phyloP scores from a whole-genome alignment of 2,888 invertebrate genomes.

The Thelaira solivaga region DNA sequence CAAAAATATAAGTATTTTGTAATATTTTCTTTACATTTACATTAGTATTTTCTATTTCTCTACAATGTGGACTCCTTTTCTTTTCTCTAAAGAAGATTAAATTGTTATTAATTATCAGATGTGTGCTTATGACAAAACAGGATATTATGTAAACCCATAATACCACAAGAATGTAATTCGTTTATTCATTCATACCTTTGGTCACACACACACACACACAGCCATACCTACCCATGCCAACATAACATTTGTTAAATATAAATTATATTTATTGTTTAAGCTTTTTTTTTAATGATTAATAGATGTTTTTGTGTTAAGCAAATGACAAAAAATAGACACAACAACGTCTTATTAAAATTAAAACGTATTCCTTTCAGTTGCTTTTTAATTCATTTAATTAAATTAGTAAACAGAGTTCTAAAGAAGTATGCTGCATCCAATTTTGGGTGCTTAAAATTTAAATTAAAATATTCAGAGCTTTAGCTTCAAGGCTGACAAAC shows the following conservation, averaged over 20 bases:
- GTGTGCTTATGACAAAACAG: conserved; percentile 18
- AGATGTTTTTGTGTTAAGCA: not conserved
- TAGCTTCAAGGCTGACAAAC: no score
- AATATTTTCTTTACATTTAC: not conserved
- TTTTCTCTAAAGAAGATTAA: conserved; percentile 22
- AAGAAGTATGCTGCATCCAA: no score
- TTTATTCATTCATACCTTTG: no score
- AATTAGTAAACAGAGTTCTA: no score
- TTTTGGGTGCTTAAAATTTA: no score
- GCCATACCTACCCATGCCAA: not conserved
- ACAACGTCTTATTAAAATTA: not conserved
- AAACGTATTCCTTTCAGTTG: no score
- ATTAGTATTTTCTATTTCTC: not conserved
- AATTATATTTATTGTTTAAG: conserved; percentile 14
- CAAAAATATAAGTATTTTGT: conserved; percentile 9
- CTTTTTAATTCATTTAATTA: no score
- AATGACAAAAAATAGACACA: not conserved
- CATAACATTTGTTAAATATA: not conserved
- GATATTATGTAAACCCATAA: not conserved
- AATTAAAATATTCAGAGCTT: no score
- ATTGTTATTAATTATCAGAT: conserved; percentile 52
- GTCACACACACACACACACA: not conserved
- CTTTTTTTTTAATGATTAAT: conserved; percentile 42
- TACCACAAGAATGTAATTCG: no score
- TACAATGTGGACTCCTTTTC: not conserved